phyloP scores from a whole-genome alignment of 2,888 invertebrate genomes.

The Drosophila seclusa region DNA sequence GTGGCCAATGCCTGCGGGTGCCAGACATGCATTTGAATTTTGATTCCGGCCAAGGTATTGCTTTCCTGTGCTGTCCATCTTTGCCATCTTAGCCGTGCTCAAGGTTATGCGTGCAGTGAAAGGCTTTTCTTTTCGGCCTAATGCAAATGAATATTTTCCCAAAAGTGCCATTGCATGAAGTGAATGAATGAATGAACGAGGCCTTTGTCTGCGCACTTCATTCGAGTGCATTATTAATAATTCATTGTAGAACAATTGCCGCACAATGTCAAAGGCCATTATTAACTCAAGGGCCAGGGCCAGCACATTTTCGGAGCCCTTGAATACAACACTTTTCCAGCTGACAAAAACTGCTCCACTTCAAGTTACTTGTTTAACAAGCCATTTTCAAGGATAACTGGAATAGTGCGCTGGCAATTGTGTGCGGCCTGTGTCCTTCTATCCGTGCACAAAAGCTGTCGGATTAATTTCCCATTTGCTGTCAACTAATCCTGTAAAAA shows the following conservation, averaged over 20 bases:
- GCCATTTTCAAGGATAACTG: conserved; percentile 26
- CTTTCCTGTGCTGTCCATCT: conserved; percentile 8
- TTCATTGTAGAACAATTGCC: conserved; percentile 64
- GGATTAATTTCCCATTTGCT: conserved; percentile 77
- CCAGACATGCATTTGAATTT: conserved; percentile 74
- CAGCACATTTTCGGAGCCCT: conserved; percentile 3
- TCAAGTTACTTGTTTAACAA: conserved; percentile 37
- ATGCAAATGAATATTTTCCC: conserved; percentile 51
- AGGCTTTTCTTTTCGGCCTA: conserved; percentile 49
- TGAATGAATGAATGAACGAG: conserved; percentile 6
- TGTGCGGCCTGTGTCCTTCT: conserved; percentile 26
- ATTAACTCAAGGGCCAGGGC: conserved; percentile 59
- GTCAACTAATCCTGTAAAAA: conserved; percentile 75
- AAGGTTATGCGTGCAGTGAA: conserved; percentile 49
- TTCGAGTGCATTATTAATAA: conserved; percentile 72
- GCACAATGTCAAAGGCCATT: conserved; percentile 61
- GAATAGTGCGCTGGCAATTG: conserved; percentile 27
- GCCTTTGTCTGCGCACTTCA: conserved; percentile 46
- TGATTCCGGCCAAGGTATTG: conserved; percentile 40
- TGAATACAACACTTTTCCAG: conserved; percentile 30
- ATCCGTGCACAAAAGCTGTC: conserved; percentile 37
- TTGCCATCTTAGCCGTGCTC: conserved; percentile 22
- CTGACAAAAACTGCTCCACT: conserved; percentile 9
- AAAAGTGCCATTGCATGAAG: conserved; percentile 22
- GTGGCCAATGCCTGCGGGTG: conserved; percentile 52